Evolutionary conservation across 2,797 vertebrate species (phyloP).

Genomic region (Scarus forsteni): DNA sequence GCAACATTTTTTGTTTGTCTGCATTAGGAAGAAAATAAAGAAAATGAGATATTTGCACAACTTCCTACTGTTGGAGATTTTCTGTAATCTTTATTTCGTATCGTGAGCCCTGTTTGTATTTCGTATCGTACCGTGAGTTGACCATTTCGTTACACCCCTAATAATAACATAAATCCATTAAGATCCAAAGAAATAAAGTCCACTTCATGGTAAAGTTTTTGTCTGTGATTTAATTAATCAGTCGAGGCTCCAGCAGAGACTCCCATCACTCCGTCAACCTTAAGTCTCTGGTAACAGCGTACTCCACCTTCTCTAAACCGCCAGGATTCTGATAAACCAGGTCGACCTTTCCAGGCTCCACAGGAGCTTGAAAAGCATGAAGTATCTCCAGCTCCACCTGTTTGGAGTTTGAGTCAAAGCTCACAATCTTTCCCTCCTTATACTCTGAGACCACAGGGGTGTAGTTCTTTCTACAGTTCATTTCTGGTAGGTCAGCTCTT

Average conservation of each 20-base stretch:
- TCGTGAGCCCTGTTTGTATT: no score
- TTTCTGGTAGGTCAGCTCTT: no score
- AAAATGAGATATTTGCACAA: no score
- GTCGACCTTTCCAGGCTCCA: slow-evolving; percentile 96
- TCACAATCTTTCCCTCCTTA: slow-evolving; percentile 93
- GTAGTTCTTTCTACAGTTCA: no score
- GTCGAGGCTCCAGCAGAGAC: slow-evolving; percentile 91
- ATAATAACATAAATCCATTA: slow-evolving; percentile 48
- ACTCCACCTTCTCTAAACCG: slow-evolving; percentile 91
- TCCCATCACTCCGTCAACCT: slow-evolving; percentile 92
- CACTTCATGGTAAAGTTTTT: background rate
- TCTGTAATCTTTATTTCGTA: no score
- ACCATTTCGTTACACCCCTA: no score
- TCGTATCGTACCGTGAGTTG: no score
- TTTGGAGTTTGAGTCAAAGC: slow-evolving; percentile 86
- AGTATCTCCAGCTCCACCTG: slow-evolving; percentile 92
- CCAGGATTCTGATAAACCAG: slow-evolving; percentile 92
- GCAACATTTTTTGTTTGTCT: no score
- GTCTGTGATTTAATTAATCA: slow-evolving; percentile 84
- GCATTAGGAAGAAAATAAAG: no score
- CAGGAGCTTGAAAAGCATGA: slow-evolving; percentile 72
- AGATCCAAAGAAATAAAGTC: background rate
- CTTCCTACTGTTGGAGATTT: no score
- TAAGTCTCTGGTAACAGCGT: slow-evolving; percentile 87
- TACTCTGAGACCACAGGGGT: slow-evolving; percentile 94